phyloP scores from a whole-genome alignment of 2,888 invertebrate species.

The Oasisia sp. region DNA sequence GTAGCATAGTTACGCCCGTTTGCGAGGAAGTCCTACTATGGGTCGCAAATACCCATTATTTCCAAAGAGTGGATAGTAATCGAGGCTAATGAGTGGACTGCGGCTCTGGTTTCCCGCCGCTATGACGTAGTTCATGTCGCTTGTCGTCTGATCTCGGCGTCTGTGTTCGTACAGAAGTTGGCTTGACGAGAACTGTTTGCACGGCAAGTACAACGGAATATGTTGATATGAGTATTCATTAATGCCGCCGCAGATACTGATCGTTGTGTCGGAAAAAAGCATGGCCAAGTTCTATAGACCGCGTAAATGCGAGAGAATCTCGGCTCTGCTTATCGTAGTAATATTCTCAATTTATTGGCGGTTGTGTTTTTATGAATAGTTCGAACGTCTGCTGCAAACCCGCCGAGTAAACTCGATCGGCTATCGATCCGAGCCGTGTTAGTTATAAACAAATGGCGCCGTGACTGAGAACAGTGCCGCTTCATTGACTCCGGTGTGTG shows the following conservation, averaged over 20 bases:
- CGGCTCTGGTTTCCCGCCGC: neutral
- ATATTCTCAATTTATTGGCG: neutral
- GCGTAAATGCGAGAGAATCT: neutral
- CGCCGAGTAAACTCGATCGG: neutral
- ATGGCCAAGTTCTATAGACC: neutral
- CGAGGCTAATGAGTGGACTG: neutral
- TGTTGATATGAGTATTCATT: neutral
- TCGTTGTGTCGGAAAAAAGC: neutral
- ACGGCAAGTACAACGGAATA: neutral
- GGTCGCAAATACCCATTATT: too few relatives aligned
- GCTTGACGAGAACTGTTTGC: neutral
- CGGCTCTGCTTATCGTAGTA: neutral
- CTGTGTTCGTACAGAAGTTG: neutral
- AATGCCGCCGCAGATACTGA: neutral
- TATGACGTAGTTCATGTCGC: neutral
- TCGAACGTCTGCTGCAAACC: neutral
- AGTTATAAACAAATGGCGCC: neutral
- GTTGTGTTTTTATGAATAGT: neutral
- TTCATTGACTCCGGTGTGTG: neutral
- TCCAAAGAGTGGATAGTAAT: too few relatives aligned
- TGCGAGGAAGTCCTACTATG: too few relatives aligned
- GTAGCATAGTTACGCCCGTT: too few relatives aligned
- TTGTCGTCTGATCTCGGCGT: neutral
- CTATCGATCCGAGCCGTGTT: neutral
- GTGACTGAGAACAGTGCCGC: slow-evolving; percentile 4